phyloP scores from a whole-genome alignment of 37 sponge, comb jelly and placozoan genomes.

The Ephydatia muelleri region DNA sequence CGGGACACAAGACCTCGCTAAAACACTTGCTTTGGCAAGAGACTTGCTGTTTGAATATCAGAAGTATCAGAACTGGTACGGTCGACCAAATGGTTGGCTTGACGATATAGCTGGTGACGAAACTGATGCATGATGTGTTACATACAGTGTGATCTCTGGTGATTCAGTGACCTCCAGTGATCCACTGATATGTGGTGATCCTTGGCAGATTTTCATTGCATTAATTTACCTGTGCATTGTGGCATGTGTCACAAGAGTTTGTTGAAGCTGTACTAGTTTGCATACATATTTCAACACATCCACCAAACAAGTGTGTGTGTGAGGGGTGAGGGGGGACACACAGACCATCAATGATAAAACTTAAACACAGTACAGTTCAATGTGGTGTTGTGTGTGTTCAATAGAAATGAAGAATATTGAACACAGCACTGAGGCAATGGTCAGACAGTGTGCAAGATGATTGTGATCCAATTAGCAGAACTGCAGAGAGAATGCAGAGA shows the following conservation, averaged over 20 bases:
- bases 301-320: no score
- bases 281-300: no score
- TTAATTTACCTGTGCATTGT: not conserved
- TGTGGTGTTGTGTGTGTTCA: no score
- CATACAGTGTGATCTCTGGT: no score
- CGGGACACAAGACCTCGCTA: slow-evolving; percentile 30
- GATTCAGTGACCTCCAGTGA: no score
- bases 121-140: not conserved
- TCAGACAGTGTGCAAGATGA: not conserved
- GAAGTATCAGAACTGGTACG: slow-evolving; percentile 41
- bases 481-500: not conserved
- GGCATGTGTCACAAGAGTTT: not conserved
- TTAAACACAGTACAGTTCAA: no score
- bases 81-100: not conserved
- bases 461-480: not conserved
- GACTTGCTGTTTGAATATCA: slow-evolving; percentile 35
- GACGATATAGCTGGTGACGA: not conserved
- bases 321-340: no score
- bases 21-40: slow-evolving; percentile 42
- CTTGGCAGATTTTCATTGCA: not conserved
- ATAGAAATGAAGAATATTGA: not conserved
- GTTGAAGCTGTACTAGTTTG: no score
- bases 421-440: not conserved
- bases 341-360: no score
- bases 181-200: no score